Conservation (phyloP, 2,113 vertebrate species). For the Neogobius melanostomus region DNA sequence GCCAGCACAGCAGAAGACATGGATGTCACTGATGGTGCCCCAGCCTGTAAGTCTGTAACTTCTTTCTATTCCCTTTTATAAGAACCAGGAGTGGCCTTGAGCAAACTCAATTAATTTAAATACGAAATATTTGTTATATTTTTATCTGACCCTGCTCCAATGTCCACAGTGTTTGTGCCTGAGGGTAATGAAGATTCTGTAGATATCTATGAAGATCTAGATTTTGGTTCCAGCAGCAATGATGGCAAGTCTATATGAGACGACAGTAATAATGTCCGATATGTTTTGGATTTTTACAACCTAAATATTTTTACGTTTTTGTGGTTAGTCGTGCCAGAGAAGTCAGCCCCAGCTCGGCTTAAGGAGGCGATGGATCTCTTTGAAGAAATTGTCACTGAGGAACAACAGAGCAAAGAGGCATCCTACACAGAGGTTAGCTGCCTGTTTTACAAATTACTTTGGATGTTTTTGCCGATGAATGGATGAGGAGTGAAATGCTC, state of each 20-base stretch:
- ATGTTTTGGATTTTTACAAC: neutral
- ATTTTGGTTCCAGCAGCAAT: conserved; percentile 32
- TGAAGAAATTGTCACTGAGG: conserved; percentile 91
- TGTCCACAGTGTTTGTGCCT: conserved; percentile 31
- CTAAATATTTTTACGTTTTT: neutral
- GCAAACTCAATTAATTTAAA: too few relatives aligned
- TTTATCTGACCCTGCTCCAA: neutral
- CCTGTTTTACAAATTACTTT: neutral
- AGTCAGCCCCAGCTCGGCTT: conserved; percentile 52
- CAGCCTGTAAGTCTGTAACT: neutral
- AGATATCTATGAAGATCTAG: conserved; percentile 95
- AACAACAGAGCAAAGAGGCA: conserved; percentile 86
- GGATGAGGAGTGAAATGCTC: neutral
- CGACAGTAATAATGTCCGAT: neutral
- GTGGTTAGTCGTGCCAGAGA: conserved; percentile 50
- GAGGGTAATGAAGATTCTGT: conserved; percentile 84
- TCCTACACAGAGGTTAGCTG: conserved; percentile 82
- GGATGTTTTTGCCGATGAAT: too few relatives aligned
- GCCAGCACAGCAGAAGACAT: neutral
- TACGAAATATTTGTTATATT: neutral
- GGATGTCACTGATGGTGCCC: neutral
- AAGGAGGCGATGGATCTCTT: conserved; percentile 89
- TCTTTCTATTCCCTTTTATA: too few relatives aligned
- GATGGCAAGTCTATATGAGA: conserved; percentile 43
- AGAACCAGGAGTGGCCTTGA: too few relatives aligned